Percentiles rank a stretch among this genome's conserved stretches.
Evolutionary conservation across 2,113 vertebrate genomes (phyloP).

Genomic region (Sinocyclocheilus grahami): DNA sequence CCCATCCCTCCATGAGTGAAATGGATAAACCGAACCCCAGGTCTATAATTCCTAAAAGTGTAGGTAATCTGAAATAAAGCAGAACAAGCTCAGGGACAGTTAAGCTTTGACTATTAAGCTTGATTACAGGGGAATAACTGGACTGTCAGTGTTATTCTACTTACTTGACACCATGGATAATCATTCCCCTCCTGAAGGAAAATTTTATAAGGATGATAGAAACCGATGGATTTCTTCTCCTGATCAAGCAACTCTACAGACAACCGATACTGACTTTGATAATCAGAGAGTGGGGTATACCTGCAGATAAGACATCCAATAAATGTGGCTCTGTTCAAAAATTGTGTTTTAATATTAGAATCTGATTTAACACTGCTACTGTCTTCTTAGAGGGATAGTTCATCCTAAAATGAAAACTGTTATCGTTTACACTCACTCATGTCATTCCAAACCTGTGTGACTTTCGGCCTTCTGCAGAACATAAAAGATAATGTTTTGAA

Average conservation of each 20-base stretch:
- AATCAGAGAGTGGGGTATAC: slow-evolving; percentile 72
- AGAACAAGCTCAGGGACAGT: background rate
- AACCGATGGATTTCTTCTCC: slow-evolving; percentile 52
- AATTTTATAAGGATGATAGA: slow-evolving; percentile 58
- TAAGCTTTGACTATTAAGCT: background rate
- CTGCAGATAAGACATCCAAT: slow-evolving; percentile 54
- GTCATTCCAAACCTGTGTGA: background rate
- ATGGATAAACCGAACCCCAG: slow-evolving; percentile 82
- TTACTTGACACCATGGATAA: slow-evolving; percentile 71
- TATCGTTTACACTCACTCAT: background rate
- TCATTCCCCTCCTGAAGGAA: slow-evolving; percentile 73
- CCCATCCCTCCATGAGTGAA: slow-evolving; percentile 83
- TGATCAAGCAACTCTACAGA: slow-evolving; percentile 68
- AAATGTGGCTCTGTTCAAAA: background rate
- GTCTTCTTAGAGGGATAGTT: background rate
- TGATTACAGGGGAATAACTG: background rate
- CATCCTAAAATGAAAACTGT: background rate
- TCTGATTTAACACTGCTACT: background rate
- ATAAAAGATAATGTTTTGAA: no score
- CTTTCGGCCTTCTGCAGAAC: no score
- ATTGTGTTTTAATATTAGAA: background rate
- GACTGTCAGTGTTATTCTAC: background rate
- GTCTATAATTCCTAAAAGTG: slow-evolving; percentile 84
- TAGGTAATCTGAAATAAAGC: slow-evolving; percentile 78
- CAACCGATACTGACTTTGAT: slow-evolving; percentile 68